Evolutionary conservation across 1,140 invertebrate genomes (phyloP), one percentile per base, ranked within the genome.

Genomic region (Pantala flavescens): DNA sequence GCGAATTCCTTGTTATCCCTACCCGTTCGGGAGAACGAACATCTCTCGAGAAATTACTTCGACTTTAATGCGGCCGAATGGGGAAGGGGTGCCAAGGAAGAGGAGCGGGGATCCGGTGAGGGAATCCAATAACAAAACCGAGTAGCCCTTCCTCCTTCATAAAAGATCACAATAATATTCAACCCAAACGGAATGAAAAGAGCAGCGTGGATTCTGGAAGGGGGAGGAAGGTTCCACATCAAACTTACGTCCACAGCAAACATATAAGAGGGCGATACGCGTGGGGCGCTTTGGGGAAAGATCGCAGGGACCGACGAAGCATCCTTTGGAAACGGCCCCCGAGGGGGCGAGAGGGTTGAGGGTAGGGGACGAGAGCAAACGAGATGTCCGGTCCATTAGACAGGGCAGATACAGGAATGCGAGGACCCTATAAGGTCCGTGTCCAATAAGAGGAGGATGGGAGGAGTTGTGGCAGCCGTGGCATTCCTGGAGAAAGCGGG

Each of bases 101-200:
- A 21, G 12, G 12, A 5, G n/a, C 5, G 49, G n/a, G n/a, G n/a
- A n/a, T n/a, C 49, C 5, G 49, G 14, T 3, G 49, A 63, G 49
- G 49, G 49, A 63, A 63, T 63, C 49, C 49, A 63, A 63, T 63
- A 63, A 63, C 12, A 63, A 3, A 63, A 21, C n/a, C 16, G 49
- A 14, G 49, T 21, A 63, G 49, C 3, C 49, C 5, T 21, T 21
- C 49, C 49, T 21, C 49, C 12, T 12, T 63, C 49, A 63, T 63
- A 63, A 63, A 63, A 63, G 49, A 63, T 63, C 49, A 63, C 49
- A 63, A 63, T 63, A 63, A 63, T 63, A 63, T 63, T 63, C 49
- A 63, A 63, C 49, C 49, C 3, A 63, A 63, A 21, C 3, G 49
- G 49, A 63, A 63, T 63, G 49, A 63, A 63, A 63, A 63, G 49